Conservation (phyloP, 2,888 invertebrate species). For the Dicycla oo region DNA sequence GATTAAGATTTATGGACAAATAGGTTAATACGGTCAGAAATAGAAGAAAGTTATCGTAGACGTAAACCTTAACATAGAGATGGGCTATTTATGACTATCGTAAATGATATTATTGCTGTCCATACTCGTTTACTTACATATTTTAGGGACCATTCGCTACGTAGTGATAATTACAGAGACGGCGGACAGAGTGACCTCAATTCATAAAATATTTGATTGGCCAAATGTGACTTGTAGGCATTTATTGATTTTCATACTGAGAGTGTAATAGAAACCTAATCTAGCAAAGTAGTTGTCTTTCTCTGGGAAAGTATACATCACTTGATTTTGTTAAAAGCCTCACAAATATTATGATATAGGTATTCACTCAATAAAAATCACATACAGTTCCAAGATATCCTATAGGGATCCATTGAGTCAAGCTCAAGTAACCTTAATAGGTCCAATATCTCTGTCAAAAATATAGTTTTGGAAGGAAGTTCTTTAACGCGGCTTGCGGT, state of each 20-base stretch:
- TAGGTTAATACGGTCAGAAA: slow-evolving; percentile 54
- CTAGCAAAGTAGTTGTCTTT: slow-evolving; percentile 9
- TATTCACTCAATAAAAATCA: not conserved
- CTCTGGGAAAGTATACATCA: not conserved
- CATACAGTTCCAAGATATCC: not conserved
- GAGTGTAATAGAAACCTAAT: slow-evolving; percentile 2
- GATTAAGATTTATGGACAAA: slow-evolving; percentile 54
- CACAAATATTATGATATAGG: not conserved
- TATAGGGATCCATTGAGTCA: not conserved
- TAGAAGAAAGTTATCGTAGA: slow-evolving; percentile 52
- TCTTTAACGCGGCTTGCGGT: no score
- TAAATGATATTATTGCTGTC: slow-evolving; percentile 60
- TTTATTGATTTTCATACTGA: slow-evolving; percentile 33
- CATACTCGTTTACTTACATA: slow-evolving; percentile 60
- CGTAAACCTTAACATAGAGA: slow-evolving; percentile 52
- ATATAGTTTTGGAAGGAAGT: not conserved
- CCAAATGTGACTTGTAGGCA: slow-evolving; percentile 32
- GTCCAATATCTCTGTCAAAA: not conserved
- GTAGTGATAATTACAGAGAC: slow-evolving; percentile 51
- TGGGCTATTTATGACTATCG: slow-evolving; percentile 58
- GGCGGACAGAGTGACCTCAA: slow-evolving; percentile 35
- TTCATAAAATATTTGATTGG: slow-evolving; percentile 55
- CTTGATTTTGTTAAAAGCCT: not conserved
- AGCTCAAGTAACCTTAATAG: not conserved
- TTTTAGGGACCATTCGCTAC: slow-evolving; percentile 45